phyloP scores from a whole-genome alignment of 1,140 invertebrate genomes.

The Cotesia glomerata region DNA sequence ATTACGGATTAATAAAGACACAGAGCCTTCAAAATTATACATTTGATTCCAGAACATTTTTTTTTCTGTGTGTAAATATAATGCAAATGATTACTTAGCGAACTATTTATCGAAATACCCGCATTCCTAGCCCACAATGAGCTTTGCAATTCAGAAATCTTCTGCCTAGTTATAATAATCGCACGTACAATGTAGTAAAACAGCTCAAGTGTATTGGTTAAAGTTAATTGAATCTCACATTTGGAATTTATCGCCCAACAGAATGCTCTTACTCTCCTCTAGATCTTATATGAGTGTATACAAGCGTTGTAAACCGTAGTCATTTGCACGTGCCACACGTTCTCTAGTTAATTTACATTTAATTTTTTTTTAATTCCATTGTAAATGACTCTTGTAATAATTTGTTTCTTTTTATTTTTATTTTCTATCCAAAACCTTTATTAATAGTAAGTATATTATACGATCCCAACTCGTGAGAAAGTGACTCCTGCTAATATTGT shows the following conservation, averaged over 20 bases:
- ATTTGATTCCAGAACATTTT: too few species aligned
- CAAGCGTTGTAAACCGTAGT: background rate
- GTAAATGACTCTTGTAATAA: background rate
- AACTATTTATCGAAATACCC: background rate
- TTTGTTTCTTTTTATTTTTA: background rate
- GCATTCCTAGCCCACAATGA: background rate
- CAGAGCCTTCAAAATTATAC: too few species aligned
- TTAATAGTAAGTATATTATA: background rate
- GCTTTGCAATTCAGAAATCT: too few species aligned
- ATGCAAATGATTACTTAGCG: background rate
- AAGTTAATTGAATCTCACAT: conserved; percentile 28
- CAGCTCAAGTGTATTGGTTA: conserved; percentile 10
- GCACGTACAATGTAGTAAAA: background rate
- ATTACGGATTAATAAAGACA: too few species aligned
- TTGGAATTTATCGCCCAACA: conserved; percentile 19
- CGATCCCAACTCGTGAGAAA: background rate
- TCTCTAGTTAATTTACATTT: background rate
- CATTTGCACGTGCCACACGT: background rate
- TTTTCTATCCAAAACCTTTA: too few species aligned
- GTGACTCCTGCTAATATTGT: background rate
- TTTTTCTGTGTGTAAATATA: too few species aligned
- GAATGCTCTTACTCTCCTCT: background rate
- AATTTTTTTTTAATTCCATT: too few species aligned
- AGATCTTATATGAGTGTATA: background rate
- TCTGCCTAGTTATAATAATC: background rate